Evolutionary conservation across 2,113 vertebrate species (phyloP).

Genomic region (Puma concolor): DNA sequence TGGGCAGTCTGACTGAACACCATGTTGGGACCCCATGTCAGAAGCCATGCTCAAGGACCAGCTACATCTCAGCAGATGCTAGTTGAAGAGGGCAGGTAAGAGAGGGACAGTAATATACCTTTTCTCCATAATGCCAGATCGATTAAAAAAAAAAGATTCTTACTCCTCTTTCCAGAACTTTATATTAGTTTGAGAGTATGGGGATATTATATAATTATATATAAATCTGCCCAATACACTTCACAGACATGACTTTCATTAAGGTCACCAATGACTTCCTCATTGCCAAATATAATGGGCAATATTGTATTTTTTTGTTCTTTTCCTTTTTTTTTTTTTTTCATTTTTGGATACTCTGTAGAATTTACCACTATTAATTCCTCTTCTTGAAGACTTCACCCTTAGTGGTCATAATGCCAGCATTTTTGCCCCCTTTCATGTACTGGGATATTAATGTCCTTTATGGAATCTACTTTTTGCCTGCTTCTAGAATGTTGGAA

Average conservation of each 20-base stretch:
- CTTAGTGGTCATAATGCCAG: neutral
- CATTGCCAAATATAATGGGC: neutral
- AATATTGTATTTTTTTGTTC: neutral
- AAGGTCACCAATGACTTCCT: neutral
- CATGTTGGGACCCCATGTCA: neutral
- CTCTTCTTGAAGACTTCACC: neutral
- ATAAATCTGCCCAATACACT: neutral
- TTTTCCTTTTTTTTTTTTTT: neutral
- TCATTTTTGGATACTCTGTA: neutral
- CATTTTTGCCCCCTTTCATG: neutral
- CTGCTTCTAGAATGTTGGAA: neutral
- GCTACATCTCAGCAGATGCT: neutral
- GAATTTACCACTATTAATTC: neutral
- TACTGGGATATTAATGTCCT: accelerated
- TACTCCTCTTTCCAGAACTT: neutral
- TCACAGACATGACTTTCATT: neutral
- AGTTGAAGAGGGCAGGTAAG: neutral
- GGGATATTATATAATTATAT: neutral
- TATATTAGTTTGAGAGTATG: neutral
- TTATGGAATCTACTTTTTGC: neutral
- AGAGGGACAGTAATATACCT: neutral
- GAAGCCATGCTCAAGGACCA: neutral
- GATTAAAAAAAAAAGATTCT: neutral
- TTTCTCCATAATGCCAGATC: neutral
- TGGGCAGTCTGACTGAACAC: neutral